Base-by-base conservation (phyloP, 2,113 vertebrate species). In the Tychaedon coryphoeus region DNA sequence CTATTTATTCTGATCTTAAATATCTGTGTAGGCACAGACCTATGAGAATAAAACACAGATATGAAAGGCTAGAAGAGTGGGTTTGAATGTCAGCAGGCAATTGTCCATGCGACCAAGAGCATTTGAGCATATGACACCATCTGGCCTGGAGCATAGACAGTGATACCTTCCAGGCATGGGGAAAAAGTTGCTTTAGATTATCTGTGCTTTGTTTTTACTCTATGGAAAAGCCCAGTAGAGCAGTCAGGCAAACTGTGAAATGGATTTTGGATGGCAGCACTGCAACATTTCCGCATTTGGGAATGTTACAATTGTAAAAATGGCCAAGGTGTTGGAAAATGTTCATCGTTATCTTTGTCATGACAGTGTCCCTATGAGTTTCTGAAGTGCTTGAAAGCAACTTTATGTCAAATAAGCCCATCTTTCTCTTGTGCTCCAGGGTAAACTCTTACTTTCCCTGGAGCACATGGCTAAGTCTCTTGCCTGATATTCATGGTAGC, bases 401-500 rank as follows among this genome's bases (percentile, higher is more conserved):
- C 28, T 48, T 53, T 43, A 25, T 43, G 10, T 69, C 34, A 70
- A 67, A 76, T 34, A 72, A 65, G 1, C 3, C 38, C 8, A 8
- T 24, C 16, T 53, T 82, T 75, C 20, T 58, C 9, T 58, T 53
- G 22, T 0, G 0, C 5, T 76, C 5, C 31, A 57, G 81, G 56
- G 17, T 25, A 62, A 81, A 74, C 24, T 0, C n/a, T 85, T 85
- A 3, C 10, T 10, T 86, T 75, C 9, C 19, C 28, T 61, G 17
- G 11, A 19, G 12, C 20, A 31, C 10, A 3, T 0, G 3, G 10
- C 25, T 76, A 40, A 34, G 8, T 67, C 1, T 0, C 1, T 0
- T 24, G 66, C 36, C 47, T 73, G 51, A 16, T 4, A 8, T 45
- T 45, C 14, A 12, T 9, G 26, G 24, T 14, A 76, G 25, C 12